Evolutionary conservation across 2,888 invertebrate genomes (phyloP).

Genomic region (Drosophila colorata): DNA sequence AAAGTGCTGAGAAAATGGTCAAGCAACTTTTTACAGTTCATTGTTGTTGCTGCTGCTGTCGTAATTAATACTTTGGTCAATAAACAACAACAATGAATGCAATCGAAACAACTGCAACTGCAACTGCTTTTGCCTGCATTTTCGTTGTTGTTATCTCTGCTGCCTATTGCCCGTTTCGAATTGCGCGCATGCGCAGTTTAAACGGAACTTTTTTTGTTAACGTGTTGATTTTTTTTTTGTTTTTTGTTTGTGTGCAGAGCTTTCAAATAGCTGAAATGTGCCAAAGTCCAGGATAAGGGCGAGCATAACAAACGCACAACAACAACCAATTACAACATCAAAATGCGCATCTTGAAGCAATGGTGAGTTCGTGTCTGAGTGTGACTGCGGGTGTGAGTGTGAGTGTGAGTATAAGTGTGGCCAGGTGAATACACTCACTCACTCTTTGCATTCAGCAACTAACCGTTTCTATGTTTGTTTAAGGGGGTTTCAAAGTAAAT

Average conservation of each 20-base stretch:
- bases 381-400: neutral
- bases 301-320: slow-evolving; percentile 12
- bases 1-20: slow-evolving; percentile 66
- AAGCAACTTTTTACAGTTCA: slow-evolving; percentile 49
- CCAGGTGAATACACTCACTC: neutral
- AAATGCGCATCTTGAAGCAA: slow-evolving; percentile 83
- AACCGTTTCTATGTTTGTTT: neutral
- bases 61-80: slow-evolving; percentile 60
- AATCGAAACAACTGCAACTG: slow-evolving; percentile 23
- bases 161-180: slow-evolving; percentile 29
- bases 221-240: slow-evolving; percentile 5
- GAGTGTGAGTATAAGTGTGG: neutral
- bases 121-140: slow-evolving; percentile 26
- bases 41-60: slow-evolving; percentile 32
- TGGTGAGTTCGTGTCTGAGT: slow-evolving; percentile 72
- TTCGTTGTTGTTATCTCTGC: slow-evolving; percentile 1
- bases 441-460: neutral
- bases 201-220: slow-evolving; percentile 13
- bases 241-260: slow-evolving; percentile 26
- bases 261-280: slow-evolving; percentile 44
- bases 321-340: slow-evolving; percentile 25
- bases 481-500: too few species aligned
- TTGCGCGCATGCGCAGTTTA: slow-evolving; percentile 47
- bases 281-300: slow-evolving; percentile 25
- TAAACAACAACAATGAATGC: slow-evolving; percentile 39